Evolutionary conservation across 2,797 vertebrate genomes (phyloP), one percentile per base, ranked within the genome.

Genomic region (Craterocephalus amniculus): DNA sequence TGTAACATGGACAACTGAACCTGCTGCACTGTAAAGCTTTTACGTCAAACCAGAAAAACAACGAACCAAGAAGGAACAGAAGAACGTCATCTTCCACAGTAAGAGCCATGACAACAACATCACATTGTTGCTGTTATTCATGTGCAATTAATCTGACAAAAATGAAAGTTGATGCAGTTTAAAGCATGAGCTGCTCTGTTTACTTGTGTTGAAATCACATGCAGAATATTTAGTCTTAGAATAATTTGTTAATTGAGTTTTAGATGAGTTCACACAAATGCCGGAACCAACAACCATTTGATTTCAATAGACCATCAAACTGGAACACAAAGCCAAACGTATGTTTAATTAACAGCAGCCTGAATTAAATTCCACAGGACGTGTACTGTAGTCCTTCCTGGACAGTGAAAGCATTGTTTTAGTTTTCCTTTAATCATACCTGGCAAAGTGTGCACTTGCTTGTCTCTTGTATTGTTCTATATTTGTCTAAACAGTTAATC

Each of bases 291-390:
- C 58, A 73, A 51, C 66, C 24, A 6, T 65, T 55, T 63, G 40
- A 76, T 61, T 76, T 68, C 80, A 84, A 27, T 74, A 70, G 83
- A 85, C 81, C 78, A 84, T 84, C 75, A 84, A 65, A 22, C 64
- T 76, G 66, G 35, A 63, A 43, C 64, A 31, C 63, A 31, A 68
- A 71, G 64, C 74, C 65, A 76, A 43, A 16, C 1, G 49, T 13
- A 55, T 27, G 61, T 63, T 70, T 27, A 67, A 57, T 73, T 16
- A 2, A 65, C 48, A 67, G 60, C 52, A 59, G 61, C 49, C 38
- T 59, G 38, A 62, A 36, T 1, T 9, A 0, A 48, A 31, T 60
- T 34, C 68, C 7, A 5, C 34, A 40, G 66, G 49, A n/a, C n/a
- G n/a, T n/a, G n/a, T 58, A n/a, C 54, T 3, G 14, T 49, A 48